These are phyloP conservation scores for Tanypteryx hageni DNA, from an alignment of 2,888 invertebrate genomes.

Conservation along the genomic window DNA sequence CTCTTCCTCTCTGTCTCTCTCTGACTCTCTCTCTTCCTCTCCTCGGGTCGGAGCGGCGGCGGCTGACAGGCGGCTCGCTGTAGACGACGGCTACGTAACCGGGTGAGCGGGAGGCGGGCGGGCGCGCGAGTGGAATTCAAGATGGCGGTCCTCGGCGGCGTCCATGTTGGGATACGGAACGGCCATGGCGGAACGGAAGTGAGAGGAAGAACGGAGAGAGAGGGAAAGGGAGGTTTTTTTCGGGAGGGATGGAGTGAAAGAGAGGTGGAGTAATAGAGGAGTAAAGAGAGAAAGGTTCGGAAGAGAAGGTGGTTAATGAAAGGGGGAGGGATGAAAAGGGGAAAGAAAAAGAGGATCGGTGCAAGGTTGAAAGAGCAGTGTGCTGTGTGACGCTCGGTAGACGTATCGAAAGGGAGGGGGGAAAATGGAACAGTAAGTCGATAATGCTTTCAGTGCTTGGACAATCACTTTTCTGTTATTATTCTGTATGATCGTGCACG, in stretches of 20 bases:
- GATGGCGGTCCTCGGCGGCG: constrained; percentile 50
- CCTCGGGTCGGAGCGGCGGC: neutral
- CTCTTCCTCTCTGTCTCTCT: neutral
- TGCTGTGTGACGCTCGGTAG: constrained; percentile 60
- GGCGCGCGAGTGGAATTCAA: constrained; percentile 48
- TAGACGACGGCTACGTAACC: constrained; percentile 35
- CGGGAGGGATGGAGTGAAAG: neutral
- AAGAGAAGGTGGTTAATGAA: neutral
- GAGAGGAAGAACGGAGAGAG: neutral
- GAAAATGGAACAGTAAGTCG: constrained; percentile 61
- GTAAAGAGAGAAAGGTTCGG: neutral
- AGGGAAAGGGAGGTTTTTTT: constrained; percentile 13
- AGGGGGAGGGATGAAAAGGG: neutral
- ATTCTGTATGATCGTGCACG: constrained; percentile 48
- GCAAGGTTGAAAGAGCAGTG: constrained; percentile 31
- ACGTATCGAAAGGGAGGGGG: constrained; percentile 62
- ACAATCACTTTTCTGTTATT: constrained; percentile 46
- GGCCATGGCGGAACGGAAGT: constrained; percentile 60
- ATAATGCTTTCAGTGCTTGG: constrained; percentile 60
- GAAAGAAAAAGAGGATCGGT: neutral
- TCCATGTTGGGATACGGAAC: constrained; percentile 57
- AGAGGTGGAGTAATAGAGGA: neutral
- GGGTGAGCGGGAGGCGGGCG: neutral
- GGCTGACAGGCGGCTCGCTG: constrained; percentile 13
- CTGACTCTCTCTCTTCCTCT: neutral